Conservation (phyloP, 2,888 invertebrate species). For the Taphrorychus bicolor region DNA sequence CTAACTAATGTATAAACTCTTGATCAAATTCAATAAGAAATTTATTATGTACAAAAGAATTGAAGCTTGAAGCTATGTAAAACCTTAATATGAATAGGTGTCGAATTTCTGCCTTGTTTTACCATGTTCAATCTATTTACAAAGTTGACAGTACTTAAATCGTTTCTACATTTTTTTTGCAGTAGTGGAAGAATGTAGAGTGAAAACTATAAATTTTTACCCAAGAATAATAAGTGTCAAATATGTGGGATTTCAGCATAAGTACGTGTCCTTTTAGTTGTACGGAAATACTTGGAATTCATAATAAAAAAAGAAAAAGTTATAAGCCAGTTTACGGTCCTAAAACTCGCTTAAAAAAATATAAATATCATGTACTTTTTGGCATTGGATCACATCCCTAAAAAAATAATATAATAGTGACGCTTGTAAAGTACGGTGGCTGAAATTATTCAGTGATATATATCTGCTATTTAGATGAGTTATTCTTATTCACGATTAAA, state of each 20-base stretch:
- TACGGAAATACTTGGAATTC: too few relatives aligned
- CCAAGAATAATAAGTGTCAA: background rate
- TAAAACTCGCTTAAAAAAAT: too few relatives aligned
- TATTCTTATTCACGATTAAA: too few relatives aligned
- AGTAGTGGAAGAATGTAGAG: background rate
- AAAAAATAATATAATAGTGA: too few relatives aligned
- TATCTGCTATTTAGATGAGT: too few relatives aligned
- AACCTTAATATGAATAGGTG: conserved; percentile 42
- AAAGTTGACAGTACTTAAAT: conserved; percentile 30
- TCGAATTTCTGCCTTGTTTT: conserved; percentile 35
- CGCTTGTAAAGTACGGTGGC: too few relatives aligned
- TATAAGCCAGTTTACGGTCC: too few relatives aligned
- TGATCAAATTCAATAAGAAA: conserved; percentile 40
- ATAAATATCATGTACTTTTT: too few relatives aligned
- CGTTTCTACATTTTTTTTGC: background rate
- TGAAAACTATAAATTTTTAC: background rate
- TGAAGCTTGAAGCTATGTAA: conserved; percentile 47
- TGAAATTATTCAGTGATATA: too few relatives aligned
- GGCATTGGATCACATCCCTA: too few relatives aligned
- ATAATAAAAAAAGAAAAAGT: too few relatives aligned
- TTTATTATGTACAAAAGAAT: conserved; percentile 38
- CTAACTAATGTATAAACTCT: conserved; percentile 40
- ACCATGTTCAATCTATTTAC: conserved; percentile 26
- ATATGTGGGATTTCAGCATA: background rate
- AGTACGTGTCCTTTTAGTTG: too few relatives aligned